Evolutionary conservation across 92 coral and sea anemone genomes (phyloP), one percentile per base, ranked within the genome.

Genomic region (Meandrina meandrites): DNA sequence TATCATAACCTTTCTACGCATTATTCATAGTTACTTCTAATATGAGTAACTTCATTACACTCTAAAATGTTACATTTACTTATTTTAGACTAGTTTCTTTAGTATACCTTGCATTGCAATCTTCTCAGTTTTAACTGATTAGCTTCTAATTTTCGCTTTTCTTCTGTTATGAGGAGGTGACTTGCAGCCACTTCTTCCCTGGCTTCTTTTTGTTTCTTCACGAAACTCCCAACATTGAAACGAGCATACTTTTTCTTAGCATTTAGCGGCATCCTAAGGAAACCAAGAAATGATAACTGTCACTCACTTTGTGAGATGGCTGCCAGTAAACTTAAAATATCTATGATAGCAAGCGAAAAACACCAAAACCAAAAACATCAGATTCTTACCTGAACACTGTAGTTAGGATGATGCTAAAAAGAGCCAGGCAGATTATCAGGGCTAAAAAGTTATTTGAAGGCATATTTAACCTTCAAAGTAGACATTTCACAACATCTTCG

Each of bases 221-320:
- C 75, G 70, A 76, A 83, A 53, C 37, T 36, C 34, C 83, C 91
- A 24, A 88, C 87, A 81, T 89, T 84, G 51, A 89, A 89, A 47
- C 85, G 75, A 30, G 87, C 32, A 24, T 62, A 66, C 67, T 68
- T 82, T 47, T 76, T 66, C 84, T 83, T 62, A 48, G 78, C 74
- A 24, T 51, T 57, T 32, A 27, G 84, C 5, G 89, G 77, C 89
- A 86, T 86, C 82, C 89, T 72, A 51, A 36, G 80, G 71, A 84
- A 73, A 84, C 79, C 87, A 84, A 84, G 80, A 72, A 75, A 53
- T 22, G 58, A 75, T 69, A 72, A 73, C 32, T 58, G 87, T 74
- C 71, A 72, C 80, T 84, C 9, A 84, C 24, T 40, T 19, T 17
- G 77, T 72, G 53, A 72, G 54, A 84, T 53, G 70, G 79, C 50